Evolutionary conservation across 2,797 vertebrate species (phyloP), one percentile per base, ranked within the genome.

Genomic region (Enteromius fasciolatus): DNA sequence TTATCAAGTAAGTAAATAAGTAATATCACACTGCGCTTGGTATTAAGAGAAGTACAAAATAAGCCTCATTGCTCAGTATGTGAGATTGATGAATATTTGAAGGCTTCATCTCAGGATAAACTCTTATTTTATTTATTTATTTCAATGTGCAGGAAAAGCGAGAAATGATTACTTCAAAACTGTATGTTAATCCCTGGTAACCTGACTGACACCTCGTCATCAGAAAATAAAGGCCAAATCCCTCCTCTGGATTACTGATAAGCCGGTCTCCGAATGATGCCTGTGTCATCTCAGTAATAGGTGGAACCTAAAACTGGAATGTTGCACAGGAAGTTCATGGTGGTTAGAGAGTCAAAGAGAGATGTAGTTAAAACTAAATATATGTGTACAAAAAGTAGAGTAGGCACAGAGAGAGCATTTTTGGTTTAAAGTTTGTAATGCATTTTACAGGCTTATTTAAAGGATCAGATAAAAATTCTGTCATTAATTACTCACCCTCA

Each of bases 1-100:
- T 89, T 91, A 92, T 92, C 92, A 90, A 92, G 90, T 88, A 82
- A 76, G 88, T 89, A 90, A 90, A 89, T 89, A 89, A 89, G 86
- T 48, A 68, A 64, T 78, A 85, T 87, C 84, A 78, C 87, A 88
- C 83, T 82, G 90, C 86, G 88, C 90, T 88, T 90, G 85, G 90
- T 87, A 91, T 91, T 93, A 90, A 87, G 87, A 87, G 88, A 87
- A 82, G 33, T 86, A 78, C 90, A 86, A 93, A 94, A 93, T 90
- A 87, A 94, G 88, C 70, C 86, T 80, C 50, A 25, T 68, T 87
- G 86, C 82, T 78, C 61, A 66, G 64, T 17, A 36, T 69, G 39
- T 83, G 84, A 83, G 79, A 83, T 74, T 78, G 85, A 90, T 83
- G 76, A 87, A 89, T 90, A 76, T 84, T 90, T 89, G n/a, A 83